Evolutionary conservation across 2,113 vertebrate species (phyloP), one percentile per base, ranked within the genome.

Genomic region (Scartelaos histophorus): DNA sequence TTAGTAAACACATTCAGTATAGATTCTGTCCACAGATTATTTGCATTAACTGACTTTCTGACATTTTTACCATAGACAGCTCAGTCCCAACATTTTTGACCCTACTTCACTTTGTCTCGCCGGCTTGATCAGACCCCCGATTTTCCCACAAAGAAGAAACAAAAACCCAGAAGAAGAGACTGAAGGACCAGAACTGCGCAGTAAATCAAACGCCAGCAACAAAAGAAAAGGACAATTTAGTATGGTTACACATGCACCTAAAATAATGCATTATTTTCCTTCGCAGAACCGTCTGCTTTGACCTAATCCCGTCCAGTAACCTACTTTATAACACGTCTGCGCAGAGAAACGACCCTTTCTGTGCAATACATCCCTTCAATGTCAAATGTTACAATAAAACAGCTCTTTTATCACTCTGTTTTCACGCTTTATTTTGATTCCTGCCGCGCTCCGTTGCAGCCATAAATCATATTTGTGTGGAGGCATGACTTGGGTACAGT

Each of bases 381-480:
- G 12, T 76, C 74, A 57, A 21, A 22, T 17, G 24, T 74, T 75
- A 85, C n/a, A 69, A 70, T 79, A 62, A 78, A 67, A 76, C 46
- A 29, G 21, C 43, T 43, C 66, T 76, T 58, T 80, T 82, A 77
- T 82, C 66, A 76, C 74, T 75, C 51, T 54, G n/a, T 51, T 54
- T 25, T 76, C n/a, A 72, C n/a, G 57, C 24, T 66, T 82, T 46
- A 69, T 65, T 82, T 67, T 75, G 77, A 79, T 73, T 69, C 76
- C 54, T 79, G 75, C 21, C n/a, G 21, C 29, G 38, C 38, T 54
- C 56, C 13, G 53, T 16, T 25, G 10, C 65, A 0, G 13, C n/a
- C 43, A 51, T 79, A 72, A 79, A 85, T 84, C 77, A 85, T 65
- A 67, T 54, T 38, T 54, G 34, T 49, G 45, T 54, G 45, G 12